These are phyloP conservation scores for Leucoraja erinaceus DNA, from an alignment of 2,113 vertebrate genomes.

Conservation along the genomic window DNA sequence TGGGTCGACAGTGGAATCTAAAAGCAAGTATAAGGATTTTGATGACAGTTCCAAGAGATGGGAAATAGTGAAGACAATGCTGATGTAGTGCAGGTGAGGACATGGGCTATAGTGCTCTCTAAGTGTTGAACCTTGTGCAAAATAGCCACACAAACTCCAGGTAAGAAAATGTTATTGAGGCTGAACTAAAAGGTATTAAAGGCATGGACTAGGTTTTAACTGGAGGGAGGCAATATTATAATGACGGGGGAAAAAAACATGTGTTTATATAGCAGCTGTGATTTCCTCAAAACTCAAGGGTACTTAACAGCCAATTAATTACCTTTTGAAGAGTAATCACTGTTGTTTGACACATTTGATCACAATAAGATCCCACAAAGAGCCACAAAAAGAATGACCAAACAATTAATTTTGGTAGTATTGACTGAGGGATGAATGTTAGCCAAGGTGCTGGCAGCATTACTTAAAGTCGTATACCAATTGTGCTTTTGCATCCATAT, in stretches of 20 bases:
- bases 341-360: not conserved
- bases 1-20: not conserved
- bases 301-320: constrained; percentile 17
- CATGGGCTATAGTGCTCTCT: not conserved
- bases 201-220: not conserved
- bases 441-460: not conserved
- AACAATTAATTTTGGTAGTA: not conserved
- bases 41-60: not conserved
- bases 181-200: not conserved
- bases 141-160: not conserved
- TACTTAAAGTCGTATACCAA: not conserved
- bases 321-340: constrained; percentile 7
- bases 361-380: not conserved
- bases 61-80: not conserved
- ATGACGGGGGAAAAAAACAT: not conserved
- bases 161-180: not conserved
- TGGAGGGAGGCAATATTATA: not conserved
- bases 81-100: not conserved
- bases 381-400: not conserved
- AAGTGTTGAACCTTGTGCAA: not conserved
- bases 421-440: not conserved
- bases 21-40: not conserved
- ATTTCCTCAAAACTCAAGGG: constrained; percentile 20
- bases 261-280: constrained; percentile 19
- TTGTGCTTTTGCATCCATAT: not conserved